Evolutionary conservation across 2,888 invertebrate genomes (phyloP), one percentile per base, ranked within the genome.

Genomic region (Unio delphinus): DNA sequence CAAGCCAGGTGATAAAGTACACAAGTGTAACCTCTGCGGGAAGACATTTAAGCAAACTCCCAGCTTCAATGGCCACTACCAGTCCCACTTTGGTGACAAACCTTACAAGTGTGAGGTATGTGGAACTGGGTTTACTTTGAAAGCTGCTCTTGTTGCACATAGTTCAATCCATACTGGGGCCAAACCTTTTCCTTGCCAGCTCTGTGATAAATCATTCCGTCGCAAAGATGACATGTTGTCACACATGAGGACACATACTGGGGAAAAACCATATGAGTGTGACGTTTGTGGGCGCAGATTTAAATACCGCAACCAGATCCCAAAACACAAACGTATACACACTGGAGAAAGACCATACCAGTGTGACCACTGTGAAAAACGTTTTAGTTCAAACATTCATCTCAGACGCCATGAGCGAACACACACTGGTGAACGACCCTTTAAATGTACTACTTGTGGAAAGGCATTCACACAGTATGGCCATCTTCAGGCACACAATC

Each of bases 201-300:
- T 75, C 34, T 81, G 81, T 62, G 62, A 72, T 15, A 81, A 81
- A 68, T 65, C 73, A 26, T 81, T 81, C 74, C 59, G 81, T 15
- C 70, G 81, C 7, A 81, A 81, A 66, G 79, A 81, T 61, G 81
- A 81, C 60, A 72, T 81, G 70, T 61, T 76, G 28, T 72, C 70
- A 18, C 81, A 81, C 57, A 68, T 79, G 17, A 30, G 72, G 26
- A 76, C 73, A 56, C 72, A 74, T 28, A 76, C 76, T 61, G 75
- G 76, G 23, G 76, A 76, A 45, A 76, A 75, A 58, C 76, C 74
- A 0, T 74, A 76, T 64, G 74, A 76, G 54, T 76, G 76, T 69
- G 76, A 76, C n/a, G 73, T 76, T 17, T 76, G 76, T 60, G 74
- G 74, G 23, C 72, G 74, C 61, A 72, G 67, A 61, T 76, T 76